Percentiles rank a stretch among this genome's conserved stretches.
These are phyloP conservation scores for Ceratosolen fusciceps DNA, from an alignment of 1,140 invertebrate species.

Conservation along the genomic window DNA sequence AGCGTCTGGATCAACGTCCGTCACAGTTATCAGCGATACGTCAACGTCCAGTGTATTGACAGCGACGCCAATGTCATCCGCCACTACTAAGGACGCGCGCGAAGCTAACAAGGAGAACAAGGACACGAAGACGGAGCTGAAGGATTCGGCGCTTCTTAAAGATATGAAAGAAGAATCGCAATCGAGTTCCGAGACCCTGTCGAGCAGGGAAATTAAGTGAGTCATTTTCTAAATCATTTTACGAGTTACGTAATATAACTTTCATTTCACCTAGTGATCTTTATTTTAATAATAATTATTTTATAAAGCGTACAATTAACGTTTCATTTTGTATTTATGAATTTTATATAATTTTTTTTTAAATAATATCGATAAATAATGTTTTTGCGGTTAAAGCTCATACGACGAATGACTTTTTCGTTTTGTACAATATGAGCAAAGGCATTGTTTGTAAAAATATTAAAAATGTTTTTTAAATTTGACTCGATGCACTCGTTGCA, in stretches of 20 bases:
- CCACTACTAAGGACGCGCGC: slow-evolving; percentile 63
- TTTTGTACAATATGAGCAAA: too few species aligned
- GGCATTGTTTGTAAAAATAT: too few species aligned
- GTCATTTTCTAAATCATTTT: not conserved
- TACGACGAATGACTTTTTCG: too few species aligned
- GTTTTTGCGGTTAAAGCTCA: too few species aligned
- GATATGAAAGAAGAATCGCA: slow-evolving; percentile 61
- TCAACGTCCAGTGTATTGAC: slow-evolving; percentile 58
- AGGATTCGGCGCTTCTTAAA: slow-evolving; percentile 59
- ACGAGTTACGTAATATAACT: slow-evolving; percentile 9
- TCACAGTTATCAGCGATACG: slow-evolving; percentile 58
- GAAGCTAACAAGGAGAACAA: slow-evolving; percentile 68
- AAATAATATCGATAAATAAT: too few species aligned
- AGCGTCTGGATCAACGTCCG: slow-evolving; percentile 55
- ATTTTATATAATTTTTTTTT: too few species aligned
- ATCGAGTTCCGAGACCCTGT: slow-evolving; percentile 55
- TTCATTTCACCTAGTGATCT: too few species aligned
- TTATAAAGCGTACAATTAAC: too few species aligned
- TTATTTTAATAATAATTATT: too few species aligned
- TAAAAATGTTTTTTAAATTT: too few species aligned
- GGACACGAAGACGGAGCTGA: slow-evolving; percentile 59
- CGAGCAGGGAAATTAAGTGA: slow-evolving; percentile 51
- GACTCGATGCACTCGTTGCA: too few species aligned
- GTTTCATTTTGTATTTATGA: too few species aligned
- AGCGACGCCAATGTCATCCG: slow-evolving; percentile 48